phyloP scores from a whole-genome alignment of 2,797 vertebrate genomes.

The Babyrousa celebensis region DNA sequence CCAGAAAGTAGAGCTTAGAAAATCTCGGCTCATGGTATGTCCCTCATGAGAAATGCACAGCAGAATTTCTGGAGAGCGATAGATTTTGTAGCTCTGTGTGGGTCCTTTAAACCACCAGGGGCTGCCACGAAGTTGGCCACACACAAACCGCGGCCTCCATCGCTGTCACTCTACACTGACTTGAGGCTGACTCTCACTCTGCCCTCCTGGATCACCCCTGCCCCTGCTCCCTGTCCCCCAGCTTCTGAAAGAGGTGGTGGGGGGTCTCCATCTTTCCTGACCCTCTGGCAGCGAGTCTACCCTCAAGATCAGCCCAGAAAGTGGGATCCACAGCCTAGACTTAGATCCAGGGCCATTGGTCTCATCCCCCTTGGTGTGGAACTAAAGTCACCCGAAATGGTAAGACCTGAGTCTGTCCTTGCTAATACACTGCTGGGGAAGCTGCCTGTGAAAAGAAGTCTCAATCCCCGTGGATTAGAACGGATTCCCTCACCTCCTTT shows the following conservation, averaged over 20 bases:
- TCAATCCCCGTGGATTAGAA: background rate
- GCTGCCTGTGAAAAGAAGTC: no score
- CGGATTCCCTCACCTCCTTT: fast-evolving
- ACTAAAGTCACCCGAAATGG: background rate
- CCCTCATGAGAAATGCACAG: background rate
- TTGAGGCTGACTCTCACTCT: background rate
- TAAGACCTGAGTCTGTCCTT: background rate
- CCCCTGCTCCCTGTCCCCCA: fast-evolving
- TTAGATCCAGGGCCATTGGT: background rate
- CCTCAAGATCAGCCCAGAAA: background rate
- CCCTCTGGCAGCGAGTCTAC: background rate
- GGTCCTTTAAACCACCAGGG: background rate
- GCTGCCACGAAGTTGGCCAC: background rate
- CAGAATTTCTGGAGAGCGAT: background rate
- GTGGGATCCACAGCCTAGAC: background rate
- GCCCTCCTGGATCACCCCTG: background rate
- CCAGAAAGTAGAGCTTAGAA: background rate
- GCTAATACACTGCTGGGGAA: background rate
- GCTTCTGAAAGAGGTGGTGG: background rate
- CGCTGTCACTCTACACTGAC: fast-evolving
- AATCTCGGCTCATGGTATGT: fast-evolving
- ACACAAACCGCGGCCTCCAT: fast-evolving
- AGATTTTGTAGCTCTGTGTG: background rate
- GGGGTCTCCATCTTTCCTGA: background rate
- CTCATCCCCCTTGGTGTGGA: background rate